phyloP scores from a whole-genome alignment of 2,888 invertebrate genomes.

The Stenchaetothrips biformis region DNA sequence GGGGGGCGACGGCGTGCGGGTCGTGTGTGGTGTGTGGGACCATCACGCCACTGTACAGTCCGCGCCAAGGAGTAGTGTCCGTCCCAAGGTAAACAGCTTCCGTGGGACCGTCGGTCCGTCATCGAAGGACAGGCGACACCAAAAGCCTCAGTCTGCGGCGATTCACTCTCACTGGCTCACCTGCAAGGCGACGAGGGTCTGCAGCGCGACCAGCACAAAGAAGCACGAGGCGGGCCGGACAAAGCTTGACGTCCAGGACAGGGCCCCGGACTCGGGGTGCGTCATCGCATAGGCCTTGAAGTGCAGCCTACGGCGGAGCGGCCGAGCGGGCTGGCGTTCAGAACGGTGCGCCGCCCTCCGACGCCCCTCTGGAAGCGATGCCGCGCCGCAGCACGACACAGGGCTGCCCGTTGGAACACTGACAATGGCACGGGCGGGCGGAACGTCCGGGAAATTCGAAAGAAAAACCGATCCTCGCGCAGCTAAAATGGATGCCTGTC shows the following conservation, averaged over 20 bases:
- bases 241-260: background rate
- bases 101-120: background rate
- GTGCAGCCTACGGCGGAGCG: background rate
- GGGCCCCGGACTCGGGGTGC: background rate
- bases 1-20: background rate
- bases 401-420: background rate
- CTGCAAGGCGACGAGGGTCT: background rate
- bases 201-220: background rate
- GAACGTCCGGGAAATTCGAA: background rate
- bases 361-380: background rate
- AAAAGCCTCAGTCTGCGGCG: too few relatives aligned
- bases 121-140: background rate
- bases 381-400: background rate
- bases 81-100: background rate
- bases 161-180: background rate
- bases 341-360: background rate
- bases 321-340: background rate
- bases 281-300: constrained; percentile 18
- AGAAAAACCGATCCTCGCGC: background rate
- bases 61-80: background rate
- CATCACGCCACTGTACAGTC: background rate
- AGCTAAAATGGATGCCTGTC: background rate
- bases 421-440: background rate
- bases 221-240: background rate
- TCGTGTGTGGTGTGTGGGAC: background rate